Base-by-base conservation (phyloP, 2,113 vertebrate species). In the Plotosus lineatus region DNA sequence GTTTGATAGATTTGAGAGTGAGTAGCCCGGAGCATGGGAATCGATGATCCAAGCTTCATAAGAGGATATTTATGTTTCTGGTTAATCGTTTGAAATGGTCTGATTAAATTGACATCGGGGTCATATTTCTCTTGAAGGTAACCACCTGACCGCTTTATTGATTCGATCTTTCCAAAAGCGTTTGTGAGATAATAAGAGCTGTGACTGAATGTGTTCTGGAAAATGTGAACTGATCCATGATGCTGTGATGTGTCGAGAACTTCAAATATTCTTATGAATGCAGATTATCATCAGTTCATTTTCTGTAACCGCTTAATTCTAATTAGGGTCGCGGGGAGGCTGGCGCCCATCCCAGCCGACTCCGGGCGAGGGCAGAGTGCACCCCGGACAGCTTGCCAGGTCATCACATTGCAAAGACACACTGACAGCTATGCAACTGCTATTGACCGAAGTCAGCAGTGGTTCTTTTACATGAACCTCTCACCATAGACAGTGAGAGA, bases 81-180 rank as follows among this genome's bases (percentile, higher is more conserved):
- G 69, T 84, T 92, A 89, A 90, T 91, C 89, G 81, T 88, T 89
- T 68, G 31, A 88, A 90, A 87, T 86, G 88, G 84, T 89, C 82
- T 86, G 88, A 92, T 91, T 91, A 85, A 81, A 80, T 86, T 87
- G 74, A 81, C 58, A 82, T 68, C 26, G 82, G 87, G 85, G 89
- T 93, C 87, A 83, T 80, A 85, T 93, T 91, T 89, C 91, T 88
- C 58, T 81, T 81, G 75, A 83, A 68, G 78, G 66, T 82, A 82
- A 76, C 40, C 72, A 53, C 63, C 77, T 78, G 75, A 83, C 40
- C 68, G 50, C 8, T 78, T 53, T 79, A 83, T 80, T 63, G 73
- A 75, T 36, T 60, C 14, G 31, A 36, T 53, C 19, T 63, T 26
- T 75, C 36, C 42, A 72, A 33, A 80, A 36, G 36, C 38, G 42